These are phyloP conservation scores for Misgurnus anguillicaudatus DNA, from an alignment of 2,113 vertebrate genomes.

Conservation along the genomic window DNA sequence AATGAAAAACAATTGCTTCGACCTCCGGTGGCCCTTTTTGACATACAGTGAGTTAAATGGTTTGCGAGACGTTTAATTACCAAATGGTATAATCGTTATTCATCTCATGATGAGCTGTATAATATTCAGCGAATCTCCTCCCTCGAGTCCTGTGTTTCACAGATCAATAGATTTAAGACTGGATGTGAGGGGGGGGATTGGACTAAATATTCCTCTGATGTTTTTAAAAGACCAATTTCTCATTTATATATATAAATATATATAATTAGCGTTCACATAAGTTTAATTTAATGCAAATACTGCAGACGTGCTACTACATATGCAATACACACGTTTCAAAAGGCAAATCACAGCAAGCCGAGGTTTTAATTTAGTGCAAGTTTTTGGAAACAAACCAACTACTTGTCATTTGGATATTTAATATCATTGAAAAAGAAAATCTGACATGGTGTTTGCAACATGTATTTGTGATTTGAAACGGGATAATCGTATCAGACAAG, in stretches of 20 bases:
- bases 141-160: conserved; percentile 89
- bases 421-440: no score
- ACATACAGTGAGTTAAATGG: conserved; percentile 88
- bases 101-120: conserved; percentile 96
- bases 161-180: conserved; percentile 93
- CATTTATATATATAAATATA: conserved; percentile 72
- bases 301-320: not conserved
- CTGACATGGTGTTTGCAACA: no score
- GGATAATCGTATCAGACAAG: no score
- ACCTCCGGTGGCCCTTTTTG: conserved; percentile 86
- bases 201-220: conserved; percentile 66
- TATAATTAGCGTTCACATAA: conserved; percentile 68
- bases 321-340: no score
- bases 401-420: no score
- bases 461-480: no score
- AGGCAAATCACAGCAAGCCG: no score
- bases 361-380: no score
- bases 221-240: conserved; percentile 59
- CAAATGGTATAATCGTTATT: conserved; percentile 94
- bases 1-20: conserved; percentile 74
- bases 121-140: conserved; percentile 92
- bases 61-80: conserved; percentile 97
- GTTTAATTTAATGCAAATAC: conserved; percentile 71
- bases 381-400: no score
- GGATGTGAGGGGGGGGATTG: conserved; percentile 52